Evolutionary conservation across 2,113 vertebrate genomes (phyloP), one percentile per base, ranked within the genome.

Genomic region (Campylomormyrus numenius): DNA sequence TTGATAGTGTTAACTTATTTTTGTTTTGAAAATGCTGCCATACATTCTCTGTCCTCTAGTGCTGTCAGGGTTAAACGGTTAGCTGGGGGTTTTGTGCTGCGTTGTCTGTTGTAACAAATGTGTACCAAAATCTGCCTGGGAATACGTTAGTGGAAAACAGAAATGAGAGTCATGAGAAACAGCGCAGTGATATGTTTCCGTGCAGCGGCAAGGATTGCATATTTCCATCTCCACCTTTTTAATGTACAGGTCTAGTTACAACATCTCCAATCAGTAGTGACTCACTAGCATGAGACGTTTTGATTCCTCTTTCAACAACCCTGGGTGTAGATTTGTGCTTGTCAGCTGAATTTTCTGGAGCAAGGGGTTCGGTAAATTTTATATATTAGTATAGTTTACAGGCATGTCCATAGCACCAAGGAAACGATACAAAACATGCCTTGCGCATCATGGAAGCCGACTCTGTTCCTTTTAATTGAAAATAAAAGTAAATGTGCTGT

Each of bases 261-360:
- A 53, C 85, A 84, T 56, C 91, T 49, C 89, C 89, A 89, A 83
- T 89, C 93, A 93, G 85, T 83, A 91, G 15, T 91, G 91, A 91
- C 66, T 88, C 66, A 48, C 91, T 90, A 94, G 93, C 92, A 93
- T 93, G 89, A 74, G 56, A 93, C 89, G 92, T 93, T 58, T 92
- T 91, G 58, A 66, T 50, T 56, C 85, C 85, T 39, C 87, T 19
- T 48, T 42, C 45, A 70, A 39, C 19, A 86, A 74, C 35, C 35
- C 35, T 56, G 15, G 15, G 4, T 48, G 24, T 77, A 45, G 66
- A 53, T 35, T 27, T 88, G 49, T 88, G 27, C 45, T 56, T 74
- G 21, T 88, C 13, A 56, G 35, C 62, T 87, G 46, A 31, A 49
- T 86, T 86, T 86, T 90, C 52, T 90, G 46, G 45, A 74, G 77